These are phyloP conservation scores for Callyntrura guangdongensis DNA, from an alignment of 2,888 invertebrate species.

Conservation along the genomic window DNA sequence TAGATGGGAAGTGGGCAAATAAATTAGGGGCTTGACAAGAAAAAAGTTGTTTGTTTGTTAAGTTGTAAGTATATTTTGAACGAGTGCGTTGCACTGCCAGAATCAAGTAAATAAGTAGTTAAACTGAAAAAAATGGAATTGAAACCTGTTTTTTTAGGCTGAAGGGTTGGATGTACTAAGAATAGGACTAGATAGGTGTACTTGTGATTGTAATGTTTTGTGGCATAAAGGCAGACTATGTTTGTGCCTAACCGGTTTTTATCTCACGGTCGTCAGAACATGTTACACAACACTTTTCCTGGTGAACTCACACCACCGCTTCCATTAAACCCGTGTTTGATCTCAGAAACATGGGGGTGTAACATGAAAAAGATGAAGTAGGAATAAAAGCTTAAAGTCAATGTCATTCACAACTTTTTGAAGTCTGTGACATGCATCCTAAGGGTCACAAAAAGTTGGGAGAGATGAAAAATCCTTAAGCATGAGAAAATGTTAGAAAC, in stretches of 20 bases:
- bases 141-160: neutral
- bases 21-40: neutral
- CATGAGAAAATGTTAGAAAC: no score
- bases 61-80: neutral
- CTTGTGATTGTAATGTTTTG: neutral
- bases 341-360: neutral
- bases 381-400: neutral
- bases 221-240: neutral
- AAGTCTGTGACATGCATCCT: neutral
- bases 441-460: neutral
- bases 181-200: neutral
- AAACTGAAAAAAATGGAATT: neutral
- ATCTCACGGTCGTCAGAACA: neutral
- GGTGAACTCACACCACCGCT: neutral
- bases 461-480: conserved; percentile 13
- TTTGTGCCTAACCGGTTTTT: no score
- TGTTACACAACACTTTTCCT: conserved; percentile 8
- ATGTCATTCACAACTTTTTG: conserved; percentile 7
- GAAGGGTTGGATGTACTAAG: no score
- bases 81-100: neutral
- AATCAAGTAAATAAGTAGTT: neutral
- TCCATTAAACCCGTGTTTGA: conserved; percentile 1
- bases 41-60: neutral
- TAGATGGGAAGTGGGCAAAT: no score
- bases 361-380: neutral